These are phyloP conservation scores for Patella pellucida DNA, from an alignment of 2,888 invertebrate species.

Conservation along the genomic window DNA sequence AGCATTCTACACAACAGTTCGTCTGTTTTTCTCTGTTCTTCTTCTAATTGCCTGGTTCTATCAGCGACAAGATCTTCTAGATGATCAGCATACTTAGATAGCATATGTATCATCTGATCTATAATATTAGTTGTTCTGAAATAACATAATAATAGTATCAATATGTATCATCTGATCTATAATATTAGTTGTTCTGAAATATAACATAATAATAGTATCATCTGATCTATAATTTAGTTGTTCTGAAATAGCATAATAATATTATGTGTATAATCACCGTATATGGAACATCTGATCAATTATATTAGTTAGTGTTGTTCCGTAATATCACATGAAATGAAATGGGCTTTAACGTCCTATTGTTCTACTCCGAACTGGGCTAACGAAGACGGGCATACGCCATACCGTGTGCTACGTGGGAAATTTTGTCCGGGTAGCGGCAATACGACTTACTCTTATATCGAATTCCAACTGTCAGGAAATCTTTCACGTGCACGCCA, in stretches of 20 bases:
- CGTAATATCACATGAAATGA: too few relatives aligned
- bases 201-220: slow-evolving; percentile 70
- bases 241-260: slow-evolving; percentile 36
- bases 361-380: too few relatives aligned
- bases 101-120: slow-evolving; percentile 84
- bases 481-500: too few relatives aligned
- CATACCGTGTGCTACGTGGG: too few relatives aligned
- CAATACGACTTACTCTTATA: too few relatives aligned
- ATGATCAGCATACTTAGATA: slow-evolving; percentile 61
- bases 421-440: too few relatives aligned
- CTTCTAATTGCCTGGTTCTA: slow-evolving; percentile 54
- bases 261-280: neutral
- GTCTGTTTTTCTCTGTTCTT: slow-evolving; percentile 64
- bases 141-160: neutral
- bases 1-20: slow-evolving; percentile 60
- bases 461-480: too few relatives aligned
- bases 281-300: too few relatives aligned
- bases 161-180: slow-evolving; percentile 84
- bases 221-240: slow-evolving; percentile 79
- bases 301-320: too few relatives aligned
- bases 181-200: slow-evolving; percentile 52
- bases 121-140: slow-evolving; percentile 58
- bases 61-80: slow-evolving; percentile 58
- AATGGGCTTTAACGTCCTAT: too few relatives aligned
- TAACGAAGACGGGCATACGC: too few relatives aligned